These are phyloP conservation scores for Drosophila borealis DNA, from an alignment of 2,888 invertebrate species.

Conservation along the genomic window DNA sequence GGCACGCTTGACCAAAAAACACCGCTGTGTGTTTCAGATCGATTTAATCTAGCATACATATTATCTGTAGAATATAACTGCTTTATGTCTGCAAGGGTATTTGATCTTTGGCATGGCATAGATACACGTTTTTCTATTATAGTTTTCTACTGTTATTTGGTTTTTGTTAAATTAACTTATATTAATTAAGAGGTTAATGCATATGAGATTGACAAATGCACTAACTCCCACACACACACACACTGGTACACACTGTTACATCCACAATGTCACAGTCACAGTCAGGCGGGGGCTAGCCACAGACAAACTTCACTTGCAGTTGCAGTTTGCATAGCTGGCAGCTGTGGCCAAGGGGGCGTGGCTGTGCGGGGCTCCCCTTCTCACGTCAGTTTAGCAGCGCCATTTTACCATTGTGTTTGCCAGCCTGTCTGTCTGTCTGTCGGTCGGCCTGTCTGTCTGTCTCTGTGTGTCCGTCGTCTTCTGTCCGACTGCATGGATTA, in stretches of 20 bases:
- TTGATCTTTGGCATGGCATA: no score
- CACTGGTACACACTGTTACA: background rate
- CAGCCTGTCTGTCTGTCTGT: conserved; percentile 10
- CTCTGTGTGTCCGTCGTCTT: conserved; percentile 23
- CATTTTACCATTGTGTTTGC: conserved; percentile 65
- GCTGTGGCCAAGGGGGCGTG: conserved; percentile 35
- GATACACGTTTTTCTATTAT: no score
- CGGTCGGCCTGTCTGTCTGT: conserved; percentile 15
- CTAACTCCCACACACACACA: conserved; percentile 3
- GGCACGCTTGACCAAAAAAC: no score
- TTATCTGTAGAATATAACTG: no score
- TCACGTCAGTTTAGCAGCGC: conserved; percentile 71
- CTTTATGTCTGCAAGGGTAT: no score
- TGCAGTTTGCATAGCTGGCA: conserved; percentile 66
- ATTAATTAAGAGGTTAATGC: conserved; percentile 36
- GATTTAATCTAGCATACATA: no score
- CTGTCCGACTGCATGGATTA: conserved; percentile 65
- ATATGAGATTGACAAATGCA: conserved; percentile 31
- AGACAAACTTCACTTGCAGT: conserved; percentile 79
- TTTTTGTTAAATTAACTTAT: conserved; percentile 3
- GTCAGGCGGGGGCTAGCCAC: conserved; percentile 58
- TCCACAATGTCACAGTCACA: conserved; percentile 35
- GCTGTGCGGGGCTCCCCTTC: background rate
- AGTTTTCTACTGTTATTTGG: no score
- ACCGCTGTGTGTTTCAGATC: no score